Percentiles rank a stretch among this genome's conserved stretches.
phyloP scores from a whole-genome alignment of 2,113 vertebrate species.

The Perca fluviatilis region DNA sequence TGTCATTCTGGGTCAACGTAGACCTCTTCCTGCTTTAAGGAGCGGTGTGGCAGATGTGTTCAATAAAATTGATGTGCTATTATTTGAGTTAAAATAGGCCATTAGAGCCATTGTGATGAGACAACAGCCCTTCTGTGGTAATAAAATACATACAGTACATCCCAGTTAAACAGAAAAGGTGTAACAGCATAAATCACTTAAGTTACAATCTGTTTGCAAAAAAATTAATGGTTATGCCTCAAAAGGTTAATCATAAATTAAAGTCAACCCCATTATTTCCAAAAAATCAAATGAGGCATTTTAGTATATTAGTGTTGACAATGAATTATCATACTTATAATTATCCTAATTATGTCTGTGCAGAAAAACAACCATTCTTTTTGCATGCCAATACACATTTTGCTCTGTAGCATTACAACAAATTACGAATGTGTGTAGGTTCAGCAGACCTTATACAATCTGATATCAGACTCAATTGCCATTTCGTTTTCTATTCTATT shows the following conservation, averaged over 20 bases:
- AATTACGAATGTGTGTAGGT: slow-evolving; percentile 3
- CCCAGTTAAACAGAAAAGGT: slow-evolving; percentile 34
- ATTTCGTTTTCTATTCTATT: slow-evolving; percentile 7
- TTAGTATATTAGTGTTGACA: slow-evolving; percentile 34
- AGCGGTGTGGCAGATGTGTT: slow-evolving; percentile 64
- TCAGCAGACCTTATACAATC: neutral
- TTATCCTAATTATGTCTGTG: slow-evolving; percentile 42
- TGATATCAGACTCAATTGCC: neutral
- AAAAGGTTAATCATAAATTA: slow-evolving; percentile 62
- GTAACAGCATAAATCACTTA: slow-evolving; percentile 48
- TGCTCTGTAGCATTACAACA: slow-evolving; percentile 13
- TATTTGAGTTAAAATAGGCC: slow-evolving; percentile 77
- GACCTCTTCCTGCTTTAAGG: slow-evolving; percentile 62
- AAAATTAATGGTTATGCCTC: slow-evolving; percentile 29
- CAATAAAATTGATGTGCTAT: slow-evolving; percentile 62
- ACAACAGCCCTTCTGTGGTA: slow-evolving; percentile 59
- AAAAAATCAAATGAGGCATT: slow-evolving; percentile 53
- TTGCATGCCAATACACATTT: slow-evolving; percentile 11
- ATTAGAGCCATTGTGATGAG: slow-evolving; percentile 61
- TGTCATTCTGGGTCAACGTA: slow-evolving; percentile 71
- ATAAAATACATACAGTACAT: slow-evolving; percentile 51
- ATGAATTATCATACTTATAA: slow-evolving; percentile 65
- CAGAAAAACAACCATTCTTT: slow-evolving; percentile 46
- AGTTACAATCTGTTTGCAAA: slow-evolving; percentile 36
- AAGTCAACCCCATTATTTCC: slow-evolving; percentile 61